Evolutionary conservation across 2,888 invertebrate genomes (phyloP).

Genomic region (Amphipoea lucens): DNA sequence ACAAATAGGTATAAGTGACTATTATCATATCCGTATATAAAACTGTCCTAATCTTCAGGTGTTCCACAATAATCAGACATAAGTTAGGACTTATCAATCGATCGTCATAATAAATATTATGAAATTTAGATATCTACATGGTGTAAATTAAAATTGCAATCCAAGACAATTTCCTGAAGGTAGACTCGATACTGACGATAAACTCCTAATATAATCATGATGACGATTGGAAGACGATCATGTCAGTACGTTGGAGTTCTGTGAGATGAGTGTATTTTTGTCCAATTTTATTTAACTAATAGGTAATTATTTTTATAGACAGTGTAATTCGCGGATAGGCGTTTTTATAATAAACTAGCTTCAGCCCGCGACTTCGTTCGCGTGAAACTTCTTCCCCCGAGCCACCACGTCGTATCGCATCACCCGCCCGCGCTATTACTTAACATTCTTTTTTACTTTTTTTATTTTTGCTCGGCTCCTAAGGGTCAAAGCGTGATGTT

Average conservation of each 20-base stretch:
- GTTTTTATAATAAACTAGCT: not conserved
- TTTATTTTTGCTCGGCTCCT: too few relatives aligned
- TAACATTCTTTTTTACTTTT: too few relatives aligned
- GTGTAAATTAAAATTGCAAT: too few relatives aligned
- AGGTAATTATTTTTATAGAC: not conserved
- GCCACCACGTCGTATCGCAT: too few relatives aligned
- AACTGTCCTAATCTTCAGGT: slow-evolving; percentile 37
- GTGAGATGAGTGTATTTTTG: not conserved
- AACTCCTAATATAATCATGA: not conserved
- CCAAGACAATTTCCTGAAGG: not conserved
- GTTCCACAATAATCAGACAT: slow-evolving; percentile 21
- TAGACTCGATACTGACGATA: not conserved
- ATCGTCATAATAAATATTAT: slow-evolving; percentile 17
- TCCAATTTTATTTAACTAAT: not conserved
- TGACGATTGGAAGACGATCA: not conserved
- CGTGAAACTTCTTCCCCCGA: too few relatives aligned
- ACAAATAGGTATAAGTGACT: slow-evolving; percentile 3
- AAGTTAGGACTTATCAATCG: slow-evolving; percentile 4
- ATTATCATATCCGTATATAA: slow-evolving; percentile 9
- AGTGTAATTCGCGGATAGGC: too few relatives aligned
- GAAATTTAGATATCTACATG: not conserved
- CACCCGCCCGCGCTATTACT: too few relatives aligned
- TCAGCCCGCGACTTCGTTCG: too few relatives aligned
- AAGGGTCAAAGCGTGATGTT: too few relatives aligned
- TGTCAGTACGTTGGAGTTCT: not conserved